A percentile compares a stretch with the other conserved stretches of the same genome.
These are phyloP conservation scores for Isichthys henryi DNA, from an alignment of 2,113 vertebrate species.

Conservation along the genomic window DNA sequence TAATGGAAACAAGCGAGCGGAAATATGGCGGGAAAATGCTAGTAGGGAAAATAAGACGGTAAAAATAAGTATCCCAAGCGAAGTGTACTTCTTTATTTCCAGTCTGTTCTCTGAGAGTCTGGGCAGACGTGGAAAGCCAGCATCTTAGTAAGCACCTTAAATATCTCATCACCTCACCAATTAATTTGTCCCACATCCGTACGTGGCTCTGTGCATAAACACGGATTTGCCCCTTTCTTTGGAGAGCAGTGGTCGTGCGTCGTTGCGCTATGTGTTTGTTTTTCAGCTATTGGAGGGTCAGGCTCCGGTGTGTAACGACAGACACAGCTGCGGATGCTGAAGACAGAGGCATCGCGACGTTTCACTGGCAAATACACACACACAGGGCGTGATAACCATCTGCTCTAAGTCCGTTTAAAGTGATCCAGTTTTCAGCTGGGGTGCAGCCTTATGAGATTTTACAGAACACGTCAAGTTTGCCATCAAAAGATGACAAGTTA, in stretches of 20 bases:
- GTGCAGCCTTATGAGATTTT: background rate
- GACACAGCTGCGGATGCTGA: too few species aligned
- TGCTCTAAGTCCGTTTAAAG: background rate
- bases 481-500: background rate
- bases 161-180: background rate
- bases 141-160: background rate
- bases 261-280: background rate
- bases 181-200: background rate
- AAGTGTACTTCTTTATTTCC: background rate
- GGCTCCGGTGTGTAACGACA: background rate
- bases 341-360: too few species aligned
- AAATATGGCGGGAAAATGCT: background rate
- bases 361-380: background rate
- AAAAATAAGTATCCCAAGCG: background rate
- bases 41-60: background rate
- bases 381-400: background rate
- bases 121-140: background rate
- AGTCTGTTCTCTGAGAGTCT: background rate
- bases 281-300: background rate
- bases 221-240: background rate
- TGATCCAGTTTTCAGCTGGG: background rate
- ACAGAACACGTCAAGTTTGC: background rate
- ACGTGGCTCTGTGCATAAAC: background rate
- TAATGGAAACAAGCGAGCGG: background rate
- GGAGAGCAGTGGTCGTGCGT: background rate